Percentiles rank a stretch among this genome's conserved stretches.
phyloP scores from a whole-genome alignment of 2,113 vertebrate genomes.

The Aptenodytes patagonicus region DNA sequence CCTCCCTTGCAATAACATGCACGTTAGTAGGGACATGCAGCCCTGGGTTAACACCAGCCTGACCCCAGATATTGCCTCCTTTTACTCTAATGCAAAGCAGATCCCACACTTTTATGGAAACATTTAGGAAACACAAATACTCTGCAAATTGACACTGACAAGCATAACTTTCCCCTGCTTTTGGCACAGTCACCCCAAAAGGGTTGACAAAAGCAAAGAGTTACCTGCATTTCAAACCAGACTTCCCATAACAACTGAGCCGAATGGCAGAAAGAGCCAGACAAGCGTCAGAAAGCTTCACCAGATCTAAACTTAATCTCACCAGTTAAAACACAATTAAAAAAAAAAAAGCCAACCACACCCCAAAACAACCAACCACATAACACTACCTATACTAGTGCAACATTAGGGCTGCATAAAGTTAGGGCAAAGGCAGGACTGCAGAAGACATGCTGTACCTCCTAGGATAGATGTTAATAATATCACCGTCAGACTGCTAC shows the following conservation, averaged over 20 bases:
- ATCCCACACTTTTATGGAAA: neutral
- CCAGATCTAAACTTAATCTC: neutral
- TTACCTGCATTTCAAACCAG: neutral
- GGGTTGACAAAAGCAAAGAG: neutral
- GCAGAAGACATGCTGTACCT: neutral
- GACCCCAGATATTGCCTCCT: neutral
- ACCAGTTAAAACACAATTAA: neutral
- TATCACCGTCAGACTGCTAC: neutral
- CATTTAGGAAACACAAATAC: neutral
- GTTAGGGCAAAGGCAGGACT: neutral
- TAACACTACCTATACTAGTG: neutral
- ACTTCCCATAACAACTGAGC: neutral
- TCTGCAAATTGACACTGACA: neutral
- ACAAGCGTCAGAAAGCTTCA: neutral
- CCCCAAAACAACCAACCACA: neutral
- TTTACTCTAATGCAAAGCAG: neutral
- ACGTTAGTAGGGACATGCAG: rapidly evolving
- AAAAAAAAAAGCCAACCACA: neutral
- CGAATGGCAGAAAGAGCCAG: neutral
- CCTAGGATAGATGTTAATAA: rapidly evolving
- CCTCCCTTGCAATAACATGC: neutral
- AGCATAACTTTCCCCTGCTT: neutral
- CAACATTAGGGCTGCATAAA: neutral
- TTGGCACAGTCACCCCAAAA: neutral
- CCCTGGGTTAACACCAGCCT: neutral